Evolutionary conservation across 2,888 invertebrate species (phyloP).

Genomic region (Rhingia rostrata): DNA sequence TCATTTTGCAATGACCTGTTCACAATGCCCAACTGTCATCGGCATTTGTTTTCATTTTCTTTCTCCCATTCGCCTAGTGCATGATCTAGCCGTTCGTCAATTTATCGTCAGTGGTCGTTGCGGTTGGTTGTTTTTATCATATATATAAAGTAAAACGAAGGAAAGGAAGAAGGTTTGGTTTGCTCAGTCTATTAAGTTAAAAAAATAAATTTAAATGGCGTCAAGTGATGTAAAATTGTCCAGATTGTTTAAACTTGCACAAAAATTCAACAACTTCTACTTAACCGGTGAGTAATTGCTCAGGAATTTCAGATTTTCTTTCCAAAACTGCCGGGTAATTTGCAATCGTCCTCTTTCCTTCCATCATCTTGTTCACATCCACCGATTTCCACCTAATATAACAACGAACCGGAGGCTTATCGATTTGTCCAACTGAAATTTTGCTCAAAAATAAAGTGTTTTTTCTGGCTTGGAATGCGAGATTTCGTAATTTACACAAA

Average conservation of each 20-base stretch:
- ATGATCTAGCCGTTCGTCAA: constrained; percentile 65
- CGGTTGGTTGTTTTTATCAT: constrained; percentile 66
- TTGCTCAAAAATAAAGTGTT: constrained; percentile 30
- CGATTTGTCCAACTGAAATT: constrained; percentile 69
- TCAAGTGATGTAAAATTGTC: constrained; percentile 84
- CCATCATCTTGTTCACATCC: constrained; percentile 31
- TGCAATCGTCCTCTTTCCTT: constrained; percentile 61
- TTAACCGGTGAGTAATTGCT: constrained; percentile 87
- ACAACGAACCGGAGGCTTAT: constrained; percentile 63
- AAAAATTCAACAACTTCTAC: constrained; percentile 95
- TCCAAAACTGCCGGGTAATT: constrained; percentile 58
- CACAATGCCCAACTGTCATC: constrained; percentile 64
- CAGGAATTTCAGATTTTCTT: constrained; percentile 49
- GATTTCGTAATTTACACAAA: constrained; percentile 46
- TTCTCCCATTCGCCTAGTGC: constrained; percentile 64
- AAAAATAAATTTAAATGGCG: constrained; percentile 78
- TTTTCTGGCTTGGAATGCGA: constrained; percentile 1
- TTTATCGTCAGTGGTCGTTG: constrained; percentile 72
- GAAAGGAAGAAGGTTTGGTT: constrained; percentile 44
- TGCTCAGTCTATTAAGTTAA: constrained; percentile 29
- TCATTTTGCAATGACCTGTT: constrained; percentile 25
- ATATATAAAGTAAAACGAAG: constrained; percentile 50
- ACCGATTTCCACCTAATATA: constrained; percentile 45
- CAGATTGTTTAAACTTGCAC: constrained; percentile 90
- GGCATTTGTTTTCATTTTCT: constrained; percentile 54